A percentile compares a stretch with the other conserved stretches of the same genome.
Evolutionary conservation across 2,113 vertebrate species (phyloP).

Genomic region (Anas platyrhynchos): DNA sequence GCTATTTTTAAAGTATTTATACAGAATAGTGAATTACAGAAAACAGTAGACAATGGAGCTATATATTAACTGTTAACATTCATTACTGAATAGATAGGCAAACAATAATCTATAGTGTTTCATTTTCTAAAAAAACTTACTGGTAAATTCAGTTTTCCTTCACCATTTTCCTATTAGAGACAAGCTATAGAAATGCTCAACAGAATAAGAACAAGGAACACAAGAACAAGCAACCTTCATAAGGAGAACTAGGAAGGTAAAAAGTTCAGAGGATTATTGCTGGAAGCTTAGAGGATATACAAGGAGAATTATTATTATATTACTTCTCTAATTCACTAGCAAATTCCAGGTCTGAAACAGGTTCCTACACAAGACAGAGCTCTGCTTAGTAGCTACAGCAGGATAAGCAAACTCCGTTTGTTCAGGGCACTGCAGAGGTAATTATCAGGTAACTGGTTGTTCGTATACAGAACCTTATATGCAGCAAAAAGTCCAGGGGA

Average conservation of each 20-base stretch:
- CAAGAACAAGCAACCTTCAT: conserved; percentile 23
- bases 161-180: not conserved
- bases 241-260: conserved; percentile 44
- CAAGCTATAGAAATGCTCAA: not conserved
- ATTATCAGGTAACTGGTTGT: not conserved
- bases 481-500: not conserved
- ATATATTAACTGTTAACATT: not conserved
- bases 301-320: not conserved
- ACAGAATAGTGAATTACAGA: not conserved
- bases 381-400: not conserved
- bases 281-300: conserved; percentile 43
- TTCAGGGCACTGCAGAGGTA: not conserved
- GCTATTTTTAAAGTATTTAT: conserved; percentile 34
- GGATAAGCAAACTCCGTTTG: not conserved
- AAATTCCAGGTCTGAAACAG: not conserved
- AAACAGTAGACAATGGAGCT: conserved; percentile 27
- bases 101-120: conserved; percentile 45
- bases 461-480: not conserved
- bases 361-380: not conserved
- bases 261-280: conserved; percentile 58
- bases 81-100: not conserved
- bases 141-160: conserved; percentile 1
- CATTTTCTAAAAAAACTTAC: conserved; percentile 4
- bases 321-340: not conserved
- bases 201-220: conserved; percentile 1